Percentiles rank a stretch among this genome's conserved stretches.
Conservation (phyloP, 1,140 invertebrate species). For the Plectrocnemia conspersa region DNA sequence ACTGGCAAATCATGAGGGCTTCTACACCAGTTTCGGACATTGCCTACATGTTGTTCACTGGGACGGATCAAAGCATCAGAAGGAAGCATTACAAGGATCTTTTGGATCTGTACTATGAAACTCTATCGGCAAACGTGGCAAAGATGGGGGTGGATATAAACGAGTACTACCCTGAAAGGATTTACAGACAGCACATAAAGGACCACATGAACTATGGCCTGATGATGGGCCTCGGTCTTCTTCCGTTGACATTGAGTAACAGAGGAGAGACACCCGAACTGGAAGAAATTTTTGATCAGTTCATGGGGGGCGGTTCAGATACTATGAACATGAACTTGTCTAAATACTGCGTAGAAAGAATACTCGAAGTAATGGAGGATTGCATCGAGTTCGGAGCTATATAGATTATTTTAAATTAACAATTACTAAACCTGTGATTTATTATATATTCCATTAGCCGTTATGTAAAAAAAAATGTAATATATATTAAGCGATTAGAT, state of each 20-base stretch:
- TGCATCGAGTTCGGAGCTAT: no score
- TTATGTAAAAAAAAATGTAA: no score
- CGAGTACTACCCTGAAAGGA: constrained; percentile 44
- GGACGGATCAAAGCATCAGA: constrained; percentile 39
- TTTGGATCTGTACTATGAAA: constrained; percentile 42
- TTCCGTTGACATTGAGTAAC: not conserved
- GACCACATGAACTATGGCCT: constrained; percentile 40
- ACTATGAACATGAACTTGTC: no score
- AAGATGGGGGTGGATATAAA: constrained; percentile 44
- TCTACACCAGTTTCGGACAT: constrained; percentile 45
- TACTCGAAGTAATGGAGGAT: no score
- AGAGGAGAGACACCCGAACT: not conserved
- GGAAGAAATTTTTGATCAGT: not conserved
- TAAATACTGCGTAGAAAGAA: no score
- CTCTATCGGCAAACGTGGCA: constrained; percentile 41
- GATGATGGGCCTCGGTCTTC: not conserved
- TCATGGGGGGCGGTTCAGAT: no score
- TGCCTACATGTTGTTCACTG: constrained; percentile 45
- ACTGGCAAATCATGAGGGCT: constrained; percentile 45
- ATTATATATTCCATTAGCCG: no score
- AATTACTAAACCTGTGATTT: no score
- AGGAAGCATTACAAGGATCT: constrained; percentile 40
- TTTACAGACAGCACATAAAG: constrained; percentile 43
- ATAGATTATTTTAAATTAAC: no score
- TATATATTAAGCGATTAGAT: no score